These are phyloP conservation scores for Halictus quadricinctus DNA, from an alignment of 2,888 invertebrate species.

Conservation along the genomic window DNA sequence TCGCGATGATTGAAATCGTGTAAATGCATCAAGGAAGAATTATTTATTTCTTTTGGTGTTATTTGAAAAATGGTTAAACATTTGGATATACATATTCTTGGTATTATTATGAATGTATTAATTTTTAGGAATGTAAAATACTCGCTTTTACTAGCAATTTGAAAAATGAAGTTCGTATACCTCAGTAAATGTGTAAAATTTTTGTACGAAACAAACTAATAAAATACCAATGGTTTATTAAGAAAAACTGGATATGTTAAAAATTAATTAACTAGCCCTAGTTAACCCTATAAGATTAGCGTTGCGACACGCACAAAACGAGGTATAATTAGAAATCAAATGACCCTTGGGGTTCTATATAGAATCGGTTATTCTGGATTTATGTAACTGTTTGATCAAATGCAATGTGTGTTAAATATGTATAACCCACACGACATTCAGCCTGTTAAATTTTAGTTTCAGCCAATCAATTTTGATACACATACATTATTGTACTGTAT, in stretches of 20 bases:
- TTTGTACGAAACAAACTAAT: not conserved
- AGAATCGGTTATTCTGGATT: not conserved
- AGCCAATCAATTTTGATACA: not conserved
- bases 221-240: not conserved
- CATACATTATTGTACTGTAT: not conserved
- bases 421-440: not conserved
- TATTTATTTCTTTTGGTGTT: no score
- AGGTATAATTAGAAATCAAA: not conserved
- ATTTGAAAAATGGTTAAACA: no score
- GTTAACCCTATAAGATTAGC: no score
- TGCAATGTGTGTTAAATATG: not conserved
- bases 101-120: no score
- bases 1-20: no score
- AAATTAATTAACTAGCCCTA: no score
- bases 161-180: no score
- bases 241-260: no score
- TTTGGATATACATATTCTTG: no score
- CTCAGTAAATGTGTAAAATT: not conserved
- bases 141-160: no score
- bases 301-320: not conserved
- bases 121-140: no score
- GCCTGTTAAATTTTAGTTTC: not conserved
- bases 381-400: not conserved
- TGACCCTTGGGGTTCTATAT: not conserved
- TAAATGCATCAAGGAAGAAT: no score